phyloP scores from a whole-genome alignment of 2,113 vertebrate genomes.

The Platichthys flesus region DNA sequence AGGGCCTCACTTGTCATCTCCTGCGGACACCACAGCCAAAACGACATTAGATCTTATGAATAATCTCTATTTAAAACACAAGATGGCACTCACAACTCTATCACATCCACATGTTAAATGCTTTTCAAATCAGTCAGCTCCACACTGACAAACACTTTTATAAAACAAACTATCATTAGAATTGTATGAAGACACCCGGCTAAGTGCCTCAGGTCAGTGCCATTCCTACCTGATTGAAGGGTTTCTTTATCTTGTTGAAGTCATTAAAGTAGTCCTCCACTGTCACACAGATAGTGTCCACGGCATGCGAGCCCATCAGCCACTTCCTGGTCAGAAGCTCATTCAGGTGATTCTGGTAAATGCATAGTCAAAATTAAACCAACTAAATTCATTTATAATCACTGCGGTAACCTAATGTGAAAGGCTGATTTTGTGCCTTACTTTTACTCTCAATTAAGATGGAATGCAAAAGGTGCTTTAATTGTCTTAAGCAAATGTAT shows the following conservation, averaged over 20 bases:
- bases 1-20: slow-evolving; percentile 92
- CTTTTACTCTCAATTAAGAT: no score
- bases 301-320: slow-evolving; percentile 91
- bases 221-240: slow-evolving; percentile 90
- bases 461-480: no score
- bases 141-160: no score
- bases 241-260: slow-evolving; percentile 96
- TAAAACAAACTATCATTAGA: no score
- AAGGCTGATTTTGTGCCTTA: no score
- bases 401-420: no score
- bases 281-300: slow-evolving; percentile 97
- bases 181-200: background rate
- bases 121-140: no score
- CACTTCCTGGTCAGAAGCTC: slow-evolving; percentile 96
- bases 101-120: no score
- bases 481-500: no score
- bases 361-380: background rate
- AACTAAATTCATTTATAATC: no score
- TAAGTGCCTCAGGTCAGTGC: background rate
- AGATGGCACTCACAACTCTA: background rate
- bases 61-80: background rate
- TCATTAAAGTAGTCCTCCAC: slow-evolving; percentile 99
- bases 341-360: slow-evolving; percentile 89
- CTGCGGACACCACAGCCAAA: slow-evolving; percentile 70
- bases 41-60: background rate